Percentiles rank a stretch among this genome's conserved stretches.
phyloP scores from a whole-genome alignment of 1,140 invertebrate genomes.

The Solenopsis invicta region DNA sequence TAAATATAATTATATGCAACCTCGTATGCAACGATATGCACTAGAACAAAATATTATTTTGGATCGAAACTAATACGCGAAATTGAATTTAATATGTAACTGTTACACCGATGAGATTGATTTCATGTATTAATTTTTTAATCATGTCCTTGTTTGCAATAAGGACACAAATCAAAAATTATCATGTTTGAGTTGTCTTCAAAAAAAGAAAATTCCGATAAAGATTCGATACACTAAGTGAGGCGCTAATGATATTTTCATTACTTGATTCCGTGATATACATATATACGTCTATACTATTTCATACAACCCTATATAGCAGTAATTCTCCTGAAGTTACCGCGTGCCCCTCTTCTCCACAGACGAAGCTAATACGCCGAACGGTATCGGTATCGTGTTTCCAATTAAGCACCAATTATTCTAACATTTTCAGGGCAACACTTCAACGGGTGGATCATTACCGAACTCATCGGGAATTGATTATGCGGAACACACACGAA shows the following conservation, averaged over 20 bases:
- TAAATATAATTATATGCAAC: background rate
- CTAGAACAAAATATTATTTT: background rate
- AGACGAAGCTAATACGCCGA: constrained; percentile 63
- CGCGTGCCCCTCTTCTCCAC: background rate
- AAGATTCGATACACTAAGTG: too few relatives aligned
- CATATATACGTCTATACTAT: background rate
- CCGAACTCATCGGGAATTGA: constrained; percentile 60
- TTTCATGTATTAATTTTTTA: background rate
- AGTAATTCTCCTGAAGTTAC: constrained; percentile 35
- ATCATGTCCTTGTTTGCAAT: background rate
- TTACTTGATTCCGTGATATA: too few relatives aligned
- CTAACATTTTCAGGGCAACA: constrained; percentile 64
- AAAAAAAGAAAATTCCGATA: too few relatives aligned
- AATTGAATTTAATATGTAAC: background rate
- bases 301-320: constrained; percentile 2
- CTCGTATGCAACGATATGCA: background rate
- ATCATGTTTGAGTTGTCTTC: too few relatives aligned
- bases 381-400: constrained; percentile 62
- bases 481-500: constrained; percentile 44
- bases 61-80: background rate
- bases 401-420: constrained; percentile 71
- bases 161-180: too few relatives aligned
- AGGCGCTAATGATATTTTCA: too few relatives aligned
- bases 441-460: constrained; percentile 59
- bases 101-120: background rate